Percentiles rank a stretch among this genome's conserved stretches.
Conservation (phyloP, 2,888 invertebrate genomes). For the Harpagoxenus sublaevis region DNA sequence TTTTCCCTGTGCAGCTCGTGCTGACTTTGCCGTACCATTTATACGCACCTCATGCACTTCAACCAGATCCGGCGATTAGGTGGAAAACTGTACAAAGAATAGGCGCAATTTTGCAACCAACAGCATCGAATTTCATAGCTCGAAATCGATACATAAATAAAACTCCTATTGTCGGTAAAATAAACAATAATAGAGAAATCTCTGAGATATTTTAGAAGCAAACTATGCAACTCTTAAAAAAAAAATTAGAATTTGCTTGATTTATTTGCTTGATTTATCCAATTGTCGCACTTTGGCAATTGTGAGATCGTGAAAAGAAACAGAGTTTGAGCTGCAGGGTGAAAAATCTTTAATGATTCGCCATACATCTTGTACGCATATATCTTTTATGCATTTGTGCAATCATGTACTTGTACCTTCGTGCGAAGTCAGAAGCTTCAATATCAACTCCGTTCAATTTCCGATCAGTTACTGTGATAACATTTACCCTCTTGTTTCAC, state of each 20-base stretch:
- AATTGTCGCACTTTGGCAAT: neutral
- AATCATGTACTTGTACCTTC: neutral
- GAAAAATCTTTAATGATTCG: neutral
- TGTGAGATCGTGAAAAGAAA: neutral
- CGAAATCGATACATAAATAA: too few species aligned
- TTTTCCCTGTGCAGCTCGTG: neutral
- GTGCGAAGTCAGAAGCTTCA: conserved; percentile 2
- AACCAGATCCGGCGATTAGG: conserved; percentile 5
- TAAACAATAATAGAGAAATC: neutral
- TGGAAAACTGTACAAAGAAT: neutral
- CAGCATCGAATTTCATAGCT: neutral
- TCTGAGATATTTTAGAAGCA: neutral
- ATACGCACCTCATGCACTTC: conserved; percentile 25
- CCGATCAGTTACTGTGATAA: conserved; percentile 44
- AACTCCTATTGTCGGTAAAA: neutral
- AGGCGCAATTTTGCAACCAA: neutral
- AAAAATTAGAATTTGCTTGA: neutral
- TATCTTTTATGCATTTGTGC: neutral
- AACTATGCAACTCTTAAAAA: neutral
- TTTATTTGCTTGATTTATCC: neutral
- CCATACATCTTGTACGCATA: neutral
- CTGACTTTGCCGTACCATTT: conserved; percentile 37
- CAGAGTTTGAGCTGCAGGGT: neutral
- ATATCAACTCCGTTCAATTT: conserved; percentile 40
- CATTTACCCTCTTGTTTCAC: conserved; percentile 29